Base-by-base conservation (phyloP, 2,113 vertebrate genomes). In the Carettochelys insculpta region DNA sequence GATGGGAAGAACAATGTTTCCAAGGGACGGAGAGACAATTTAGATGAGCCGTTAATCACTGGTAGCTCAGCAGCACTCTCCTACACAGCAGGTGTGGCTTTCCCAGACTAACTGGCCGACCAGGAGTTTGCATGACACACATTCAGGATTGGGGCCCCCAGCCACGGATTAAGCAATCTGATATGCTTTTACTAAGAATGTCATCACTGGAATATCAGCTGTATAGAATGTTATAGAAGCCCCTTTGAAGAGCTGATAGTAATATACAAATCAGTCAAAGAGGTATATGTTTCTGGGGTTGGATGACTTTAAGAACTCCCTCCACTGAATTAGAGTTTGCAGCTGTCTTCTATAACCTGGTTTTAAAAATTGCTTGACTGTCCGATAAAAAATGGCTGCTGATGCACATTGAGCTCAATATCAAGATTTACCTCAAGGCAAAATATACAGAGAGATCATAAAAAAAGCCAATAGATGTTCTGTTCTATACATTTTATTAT, bases 301-400 rank as follows among this genome's bases (percentile, higher is more conserved):
- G 3, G 80, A 27, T 16, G 19, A 17, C 19, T 77, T 50, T 3
- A 25, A 80, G 20, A 45, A 5, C 1, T 58, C 50, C 1, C 48
- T 88, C 82, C 14, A 75, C 16, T 75, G 77, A 50, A 11, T 4
- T 82, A 3, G 5, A 43, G 29, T 61, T 93, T 76, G 2, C 5
- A 77, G 41, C 75, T 81, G 14, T 77, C n/a, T 87, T 16, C 17
- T 91, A 58, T 31, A 94, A 6, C 34, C 5, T 1, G 3, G 31
- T 83, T 89, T 85, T 41, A 54, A 53, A 56, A 88, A 89, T 11
- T 80, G 11, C 31, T 2, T 19, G 77, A 38, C 0, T 58, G 1
- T 31, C 76, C 53, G 6, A 45, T 83, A 43, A 93, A 94, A 93
- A 94, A 89, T 77, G 54, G 81, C 54, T 85, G 14, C 16, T 92